Conservation (phyloP, 2,113 vertebrate species). For the Passer montanus region DNA sequence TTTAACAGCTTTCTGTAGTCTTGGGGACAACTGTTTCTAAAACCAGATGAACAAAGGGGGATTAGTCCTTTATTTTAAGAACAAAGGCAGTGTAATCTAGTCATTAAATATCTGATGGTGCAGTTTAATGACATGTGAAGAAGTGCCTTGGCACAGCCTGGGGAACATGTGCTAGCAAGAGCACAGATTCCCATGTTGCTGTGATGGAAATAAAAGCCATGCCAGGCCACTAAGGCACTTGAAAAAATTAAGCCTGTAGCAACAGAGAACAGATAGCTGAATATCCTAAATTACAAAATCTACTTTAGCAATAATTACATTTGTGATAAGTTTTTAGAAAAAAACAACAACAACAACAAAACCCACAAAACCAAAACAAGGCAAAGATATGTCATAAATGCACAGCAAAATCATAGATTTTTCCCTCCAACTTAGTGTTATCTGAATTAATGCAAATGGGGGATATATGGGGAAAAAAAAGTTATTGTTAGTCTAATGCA, state of each 20-base stretch:
- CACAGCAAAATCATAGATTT: background rate
- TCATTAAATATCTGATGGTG: slow-evolving; percentile 21
- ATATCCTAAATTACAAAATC: background rate
- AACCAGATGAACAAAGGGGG: background rate
- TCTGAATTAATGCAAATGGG: background rate
- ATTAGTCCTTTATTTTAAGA: slow-evolving; percentile 44
- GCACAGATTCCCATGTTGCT: background rate
- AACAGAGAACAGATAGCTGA: background rate
- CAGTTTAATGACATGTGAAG: slow-evolving; percentile 18
- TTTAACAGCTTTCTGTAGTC: background rate
- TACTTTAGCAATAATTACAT: background rate
- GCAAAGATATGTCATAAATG: background rate
- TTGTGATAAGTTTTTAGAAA: background rate
- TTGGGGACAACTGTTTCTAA: background rate
- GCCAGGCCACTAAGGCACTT: background rate
- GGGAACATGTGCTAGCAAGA: slow-evolving; percentile 30
- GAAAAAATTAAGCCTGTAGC: background rate
- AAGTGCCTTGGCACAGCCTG: slow-evolving; percentile 9
- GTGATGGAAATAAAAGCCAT: background rate
- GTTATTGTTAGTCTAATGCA: background rate
- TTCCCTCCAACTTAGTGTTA: background rate
- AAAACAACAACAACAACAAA: no score
- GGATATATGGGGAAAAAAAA: background rate
- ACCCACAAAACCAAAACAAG: no score
- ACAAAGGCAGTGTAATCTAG: slow-evolving; percentile 38